Conservation (phyloP, 92 coral and sea anemone genomes). For the Porites divaricata region DNA sequence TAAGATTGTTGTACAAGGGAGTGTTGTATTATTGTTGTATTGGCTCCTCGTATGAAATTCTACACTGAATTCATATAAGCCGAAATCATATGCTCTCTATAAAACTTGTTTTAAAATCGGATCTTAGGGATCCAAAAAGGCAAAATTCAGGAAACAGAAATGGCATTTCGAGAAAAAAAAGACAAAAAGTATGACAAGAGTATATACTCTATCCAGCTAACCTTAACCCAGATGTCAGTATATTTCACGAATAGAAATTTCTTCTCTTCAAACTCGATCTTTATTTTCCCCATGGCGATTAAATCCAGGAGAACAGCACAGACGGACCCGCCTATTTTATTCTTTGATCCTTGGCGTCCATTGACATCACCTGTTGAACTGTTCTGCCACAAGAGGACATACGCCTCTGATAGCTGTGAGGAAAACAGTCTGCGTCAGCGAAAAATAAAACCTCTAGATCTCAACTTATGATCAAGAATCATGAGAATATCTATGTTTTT, state of each 20-base stretch:
- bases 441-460: background rate
- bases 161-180: too few species aligned
- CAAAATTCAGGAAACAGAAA: too few species aligned
- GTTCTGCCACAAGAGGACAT: conserved; percentile 75
- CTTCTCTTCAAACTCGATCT: conserved; percentile 55
- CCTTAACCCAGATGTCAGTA: conserved; percentile 40
- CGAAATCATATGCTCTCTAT: too few species aligned
- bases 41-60: too few species aligned
- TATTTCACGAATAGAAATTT: conserved; percentile 46
- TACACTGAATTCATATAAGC: too few species aligned
- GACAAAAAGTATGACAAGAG: too few species aligned
- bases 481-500: too few species aligned
- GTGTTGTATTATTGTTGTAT: too few species aligned
- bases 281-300: conserved; percentile 62
- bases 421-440: background rate
- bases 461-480: too few species aligned
- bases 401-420: conserved; percentile 70
- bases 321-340: conserved; percentile 63
- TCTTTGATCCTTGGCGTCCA: conserved; percentile 64
- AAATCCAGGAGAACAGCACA: conserved; percentile 69
- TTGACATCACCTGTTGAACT: conserved; percentile 63
- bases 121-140: too few species aligned
- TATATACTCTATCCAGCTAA: background rate
- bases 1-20: too few species aligned
- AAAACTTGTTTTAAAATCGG: too few species aligned